Conservation (phyloP, 2,113 vertebrate genomes). For the Pardalotus punctatus region DNA sequence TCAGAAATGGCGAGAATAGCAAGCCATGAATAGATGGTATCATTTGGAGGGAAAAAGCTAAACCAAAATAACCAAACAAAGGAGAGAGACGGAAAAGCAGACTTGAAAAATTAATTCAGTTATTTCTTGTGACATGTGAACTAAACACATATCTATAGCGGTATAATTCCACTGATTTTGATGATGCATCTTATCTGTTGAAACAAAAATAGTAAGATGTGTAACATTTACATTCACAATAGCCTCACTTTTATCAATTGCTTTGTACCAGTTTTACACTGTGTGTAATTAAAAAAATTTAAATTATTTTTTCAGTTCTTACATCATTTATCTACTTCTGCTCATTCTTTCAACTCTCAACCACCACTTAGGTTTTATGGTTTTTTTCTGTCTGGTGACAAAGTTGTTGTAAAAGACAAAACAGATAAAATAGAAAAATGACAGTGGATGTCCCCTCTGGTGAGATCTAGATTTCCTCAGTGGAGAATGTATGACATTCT, state of each 20-base stretch:
- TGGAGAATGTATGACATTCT: neutral
- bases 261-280: neutral
- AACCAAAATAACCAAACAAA: neutral
- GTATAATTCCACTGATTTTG: neutral
- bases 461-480: neutral
- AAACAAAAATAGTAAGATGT: neutral
- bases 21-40: neutral
- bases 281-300: neutral
- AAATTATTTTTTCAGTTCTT: neutral
- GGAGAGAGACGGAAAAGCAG: neutral
- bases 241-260: neutral
- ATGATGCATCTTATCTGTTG: neutral
- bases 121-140: neutral
- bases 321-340: neutral
- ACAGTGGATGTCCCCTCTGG: neutral
- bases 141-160: neutral
- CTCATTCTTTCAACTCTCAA: conserved; percentile 2
- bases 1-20: neutral
- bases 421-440: neutral
- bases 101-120: neutral
- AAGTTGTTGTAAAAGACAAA: neutral
- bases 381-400: neutral
- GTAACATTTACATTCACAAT: neutral
- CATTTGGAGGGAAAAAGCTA: neutral
- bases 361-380: neutral